Evolutionary conservation across 2,113 vertebrate genomes (phyloP).

Genomic region (Oenanthe oenanthe): DNA sequence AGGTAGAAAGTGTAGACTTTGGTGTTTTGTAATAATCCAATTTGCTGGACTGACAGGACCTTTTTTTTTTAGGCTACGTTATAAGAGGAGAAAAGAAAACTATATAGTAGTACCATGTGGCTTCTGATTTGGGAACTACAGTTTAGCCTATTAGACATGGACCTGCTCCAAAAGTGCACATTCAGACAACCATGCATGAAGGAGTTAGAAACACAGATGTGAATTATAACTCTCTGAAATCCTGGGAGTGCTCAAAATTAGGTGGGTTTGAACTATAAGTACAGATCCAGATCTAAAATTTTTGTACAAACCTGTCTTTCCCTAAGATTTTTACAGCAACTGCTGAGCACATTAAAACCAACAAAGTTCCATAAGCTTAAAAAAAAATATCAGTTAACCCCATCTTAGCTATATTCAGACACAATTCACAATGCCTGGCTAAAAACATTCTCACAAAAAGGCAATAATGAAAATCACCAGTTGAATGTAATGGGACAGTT

Average conservation of each 20-base stretch:
- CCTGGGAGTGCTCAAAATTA: slow-evolving; percentile 31
- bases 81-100: not conserved
- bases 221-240: slow-evolving; percentile 43
- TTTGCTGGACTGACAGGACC: not conserved
- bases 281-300: slow-evolving; percentile 25
- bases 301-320: slow-evolving; percentile 21
- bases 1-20: not conserved
- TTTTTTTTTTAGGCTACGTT: not conserved
- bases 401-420: not conserved
- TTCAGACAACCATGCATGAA: slow-evolving; percentile 38
- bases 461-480: not conserved
- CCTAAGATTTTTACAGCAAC: slow-evolving; percentile 5
- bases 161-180: slow-evolving; percentile 40
- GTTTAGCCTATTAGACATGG: slow-evolving; percentile 52
- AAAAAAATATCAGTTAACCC: not conserved
- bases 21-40: not conserved
- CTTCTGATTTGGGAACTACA: slow-evolving; percentile 43
- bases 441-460: not conserved
- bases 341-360: slow-evolving; percentile 14
- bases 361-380: not conserved
- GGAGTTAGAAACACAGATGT: slow-evolving; percentile 53
- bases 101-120: slow-evolving; percentile 28
- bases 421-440: not conserved
- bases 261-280: not conserved
- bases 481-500: not conserved